These are phyloP conservation scores for Drosophila kuntzei DNA, from an alignment of 2,888 invertebrate genomes.

Conservation along the genomic window DNA sequence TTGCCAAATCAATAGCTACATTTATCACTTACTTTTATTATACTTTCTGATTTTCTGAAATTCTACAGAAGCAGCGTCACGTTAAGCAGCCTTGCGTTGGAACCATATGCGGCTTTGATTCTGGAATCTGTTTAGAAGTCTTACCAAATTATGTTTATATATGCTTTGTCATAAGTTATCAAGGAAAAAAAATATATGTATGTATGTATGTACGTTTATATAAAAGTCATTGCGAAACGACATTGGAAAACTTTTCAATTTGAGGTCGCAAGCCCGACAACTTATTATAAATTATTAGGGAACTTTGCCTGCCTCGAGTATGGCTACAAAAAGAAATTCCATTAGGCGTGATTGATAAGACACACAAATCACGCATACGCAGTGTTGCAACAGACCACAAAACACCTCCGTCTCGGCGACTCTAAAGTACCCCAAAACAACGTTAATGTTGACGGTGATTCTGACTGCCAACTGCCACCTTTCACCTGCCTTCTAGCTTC, in stretches of 20 bases:
- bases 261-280: slow-evolving; percentile 55
- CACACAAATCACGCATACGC: slow-evolving; percentile 81
- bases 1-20: slow-evolving; percentile 10
- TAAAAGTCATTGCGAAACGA: slow-evolving; percentile 52
- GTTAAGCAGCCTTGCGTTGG: slow-evolving; percentile 61
- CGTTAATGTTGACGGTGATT: slow-evolving; percentile 13
- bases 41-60: neutral
- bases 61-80: slow-evolving; percentile 65
- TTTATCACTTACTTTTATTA: slow-evolving; percentile 4
- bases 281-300: slow-evolving; percentile 72
- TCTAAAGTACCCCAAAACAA: slow-evolving; percentile 17
- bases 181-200: slow-evolving; percentile 5
- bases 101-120: slow-evolving; percentile 81
- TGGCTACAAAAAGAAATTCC: slow-evolving; percentile 64
- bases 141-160: slow-evolving; percentile 13
- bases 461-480: neutral
- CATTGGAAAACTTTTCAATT: slow-evolving; percentile 76
- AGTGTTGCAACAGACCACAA: slow-evolving; percentile 46
- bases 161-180: slow-evolving; percentile 28
- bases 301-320: slow-evolving; percentile 71
- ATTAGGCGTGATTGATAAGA: slow-evolving; percentile 81
- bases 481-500: neutral
- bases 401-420: slow-evolving; percentile 25
- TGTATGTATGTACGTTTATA: neutral
- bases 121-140: slow-evolving; percentile 73